A percentile compares a stretch with the other conserved stretches of the same genome.
These are phyloP conservation scores for Pandemis cinnamomeana DNA, from an alignment of 2,888 invertebrate genomes.

Conservation along the genomic window DNA sequence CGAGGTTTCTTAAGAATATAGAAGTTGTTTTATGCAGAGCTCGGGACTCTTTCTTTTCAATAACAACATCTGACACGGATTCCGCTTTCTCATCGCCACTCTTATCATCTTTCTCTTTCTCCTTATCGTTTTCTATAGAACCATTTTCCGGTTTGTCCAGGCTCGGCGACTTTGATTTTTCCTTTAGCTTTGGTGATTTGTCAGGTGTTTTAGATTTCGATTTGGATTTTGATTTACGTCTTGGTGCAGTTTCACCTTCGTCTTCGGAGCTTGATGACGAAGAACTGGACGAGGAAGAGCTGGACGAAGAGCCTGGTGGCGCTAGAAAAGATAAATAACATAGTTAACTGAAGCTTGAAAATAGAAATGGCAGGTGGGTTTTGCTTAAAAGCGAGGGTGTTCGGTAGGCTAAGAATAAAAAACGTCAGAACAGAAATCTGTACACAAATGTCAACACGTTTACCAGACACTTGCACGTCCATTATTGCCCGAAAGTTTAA, in stretches of 20 bases:
- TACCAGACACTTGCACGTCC: too few relatives aligned
- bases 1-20: slow-evolving; percentile 97
- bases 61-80: slow-evolving; percentile 78
- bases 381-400: too few relatives aligned
- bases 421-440: too few relatives aligned
- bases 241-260: slow-evolving; percentile 69
- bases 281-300: slow-evolving; percentile 80
- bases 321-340: slow-evolving; percentile 53
- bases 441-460: too few relatives aligned
- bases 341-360: too few relatives aligned
- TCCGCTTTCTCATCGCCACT: slow-evolving; percentile 78
- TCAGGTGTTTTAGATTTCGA: slow-evolving; percentile 77
- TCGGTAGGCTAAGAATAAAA: too few relatives aligned
- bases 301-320: slow-evolving; percentile 80
- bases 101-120: slow-evolving; percentile 64
- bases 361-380: too few relatives aligned
- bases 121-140: slow-evolving; percentile 59
- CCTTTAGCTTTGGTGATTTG: slow-evolving; percentile 68
- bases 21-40: slow-evolving; percentile 98
- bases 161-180: slow-evolving; percentile 67
- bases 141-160: slow-evolving; percentile 59
- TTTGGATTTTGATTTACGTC: slow-evolving; percentile 75
- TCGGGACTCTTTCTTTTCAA: slow-evolving; percentile 83
- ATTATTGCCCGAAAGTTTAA: too few relatives aligned
- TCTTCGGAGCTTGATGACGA: slow-evolving; percentile 82